A percentile compares a stretch with the other conserved stretches of the same genome.
phyloP scores from a whole-genome alignment of 2,113 vertebrate species.

The Ameiurus melas region DNA sequence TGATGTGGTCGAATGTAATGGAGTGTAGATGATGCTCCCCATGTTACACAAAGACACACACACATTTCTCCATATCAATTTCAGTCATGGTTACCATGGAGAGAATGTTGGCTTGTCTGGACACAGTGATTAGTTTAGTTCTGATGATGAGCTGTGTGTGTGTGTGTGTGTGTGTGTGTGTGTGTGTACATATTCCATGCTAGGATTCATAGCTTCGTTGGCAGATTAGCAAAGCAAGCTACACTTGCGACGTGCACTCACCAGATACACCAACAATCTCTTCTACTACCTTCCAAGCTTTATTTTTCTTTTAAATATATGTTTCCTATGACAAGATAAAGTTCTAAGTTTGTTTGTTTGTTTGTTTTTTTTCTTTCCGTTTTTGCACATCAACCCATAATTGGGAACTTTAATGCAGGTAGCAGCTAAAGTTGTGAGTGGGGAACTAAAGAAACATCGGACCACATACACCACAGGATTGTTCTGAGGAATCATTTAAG shows the following conservation, averaged over 20 bases:
- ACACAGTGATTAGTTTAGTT: background rate
- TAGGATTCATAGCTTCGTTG: background rate
- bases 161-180: too few species aligned
- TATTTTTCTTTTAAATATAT: background rate
- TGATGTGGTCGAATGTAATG: background rate
- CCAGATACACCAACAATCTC: background rate
- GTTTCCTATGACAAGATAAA: background rate
- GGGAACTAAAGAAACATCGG: background rate
- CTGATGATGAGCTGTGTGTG: too few species aligned
- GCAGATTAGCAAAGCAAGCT: background rate
- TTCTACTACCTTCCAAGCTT: background rate
- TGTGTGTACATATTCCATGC: too few species aligned
- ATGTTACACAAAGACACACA: background rate
- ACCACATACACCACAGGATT: background rate
- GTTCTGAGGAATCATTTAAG: background rate
- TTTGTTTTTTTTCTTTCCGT: background rate
- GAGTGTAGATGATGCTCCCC: background rate
- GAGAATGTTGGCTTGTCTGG: background rate
- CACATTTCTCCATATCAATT: background rate
- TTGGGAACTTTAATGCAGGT: background rate
- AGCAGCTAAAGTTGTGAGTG: background rate
- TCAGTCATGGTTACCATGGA: constrained; percentile 28
- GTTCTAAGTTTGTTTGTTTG: background rate
- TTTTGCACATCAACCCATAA: background rate
- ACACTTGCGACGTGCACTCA: background rate